Conservation (phyloP, 2,113 vertebrate species). For the Aegotheles bennettii region DNA sequence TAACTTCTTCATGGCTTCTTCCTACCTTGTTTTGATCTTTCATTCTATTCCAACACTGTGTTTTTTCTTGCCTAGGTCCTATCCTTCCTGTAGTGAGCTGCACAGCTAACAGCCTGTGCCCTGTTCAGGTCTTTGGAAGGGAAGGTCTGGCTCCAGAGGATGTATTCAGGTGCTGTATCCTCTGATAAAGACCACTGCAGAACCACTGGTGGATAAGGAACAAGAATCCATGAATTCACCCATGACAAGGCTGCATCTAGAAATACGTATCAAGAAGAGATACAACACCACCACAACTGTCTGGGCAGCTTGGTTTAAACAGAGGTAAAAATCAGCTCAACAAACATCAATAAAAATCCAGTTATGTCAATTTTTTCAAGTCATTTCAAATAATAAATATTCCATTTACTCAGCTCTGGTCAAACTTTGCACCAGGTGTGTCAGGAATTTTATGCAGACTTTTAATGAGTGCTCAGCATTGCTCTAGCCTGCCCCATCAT, state of each 20-base stretch:
- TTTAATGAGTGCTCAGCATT: not conserved
- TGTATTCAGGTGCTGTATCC: not conserved
- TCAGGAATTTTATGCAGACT: not conserved
- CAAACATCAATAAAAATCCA: not conserved
- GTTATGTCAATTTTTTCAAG: not conserved
- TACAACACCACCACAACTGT: rapidly evolving
- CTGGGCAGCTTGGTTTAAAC: not conserved
- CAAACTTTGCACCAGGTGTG: not conserved
- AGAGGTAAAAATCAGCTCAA: not conserved
- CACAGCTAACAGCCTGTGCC: not conserved
- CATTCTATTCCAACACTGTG: not conserved
- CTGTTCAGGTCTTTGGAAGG: not conserved
- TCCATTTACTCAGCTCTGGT: not conserved
- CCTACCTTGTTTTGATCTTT: not conserved
- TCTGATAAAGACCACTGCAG: not conserved
- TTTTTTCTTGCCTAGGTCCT: not conserved
- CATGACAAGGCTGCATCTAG: not conserved
- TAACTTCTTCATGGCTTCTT: not conserved
- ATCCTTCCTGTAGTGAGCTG: not conserved
- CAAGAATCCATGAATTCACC: not conserved
- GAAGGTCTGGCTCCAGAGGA: not conserved
- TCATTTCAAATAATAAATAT: not conserved
- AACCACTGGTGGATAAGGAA: not conserved
- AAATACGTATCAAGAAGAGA: not conserved
- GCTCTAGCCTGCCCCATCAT: not conserved